Conservation (phyloP, 2,113 vertebrate genomes). For the Rhadina sibilatrix region DNA sequence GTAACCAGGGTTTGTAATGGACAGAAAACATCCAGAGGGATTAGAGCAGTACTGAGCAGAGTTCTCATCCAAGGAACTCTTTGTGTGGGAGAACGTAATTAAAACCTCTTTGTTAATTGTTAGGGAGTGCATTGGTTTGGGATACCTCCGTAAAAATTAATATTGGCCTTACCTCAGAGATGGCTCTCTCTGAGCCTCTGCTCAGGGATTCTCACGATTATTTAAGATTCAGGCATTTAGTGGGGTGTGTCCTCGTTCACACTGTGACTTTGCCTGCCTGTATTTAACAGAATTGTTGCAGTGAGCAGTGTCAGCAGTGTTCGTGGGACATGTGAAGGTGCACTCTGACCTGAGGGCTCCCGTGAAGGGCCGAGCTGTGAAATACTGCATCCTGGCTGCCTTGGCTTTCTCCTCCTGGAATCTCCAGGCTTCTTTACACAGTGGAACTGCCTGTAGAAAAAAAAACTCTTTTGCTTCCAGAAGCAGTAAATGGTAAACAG, state of each 20-base stretch:
- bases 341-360: neutral
- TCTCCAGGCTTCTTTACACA: neutral
- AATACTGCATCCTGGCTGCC: neutral
- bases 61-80: neutral
- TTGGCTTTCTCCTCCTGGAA: neutral
- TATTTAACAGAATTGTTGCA: neutral
- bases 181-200: neutral
- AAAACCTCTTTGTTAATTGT: neutral
- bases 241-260: neutral
- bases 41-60: neutral
- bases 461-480: neutral
- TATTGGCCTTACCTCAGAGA: neutral
- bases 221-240: neutral
- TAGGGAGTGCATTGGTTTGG: neutral
- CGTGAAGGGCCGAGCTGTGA: neutral
- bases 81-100: neutral
- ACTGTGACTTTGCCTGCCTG: neutral
- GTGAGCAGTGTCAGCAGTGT: neutral
- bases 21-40: neutral
- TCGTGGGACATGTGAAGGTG: neutral
- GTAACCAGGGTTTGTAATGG: neutral
- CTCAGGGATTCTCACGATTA: neutral
- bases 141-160: neutral
- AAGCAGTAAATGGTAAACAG: conserved; percentile 35
- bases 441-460: neutral